Base-by-base conservation (phyloP, 2,113 vertebrate genomes). In the Elgaria multicarinata region DNA sequence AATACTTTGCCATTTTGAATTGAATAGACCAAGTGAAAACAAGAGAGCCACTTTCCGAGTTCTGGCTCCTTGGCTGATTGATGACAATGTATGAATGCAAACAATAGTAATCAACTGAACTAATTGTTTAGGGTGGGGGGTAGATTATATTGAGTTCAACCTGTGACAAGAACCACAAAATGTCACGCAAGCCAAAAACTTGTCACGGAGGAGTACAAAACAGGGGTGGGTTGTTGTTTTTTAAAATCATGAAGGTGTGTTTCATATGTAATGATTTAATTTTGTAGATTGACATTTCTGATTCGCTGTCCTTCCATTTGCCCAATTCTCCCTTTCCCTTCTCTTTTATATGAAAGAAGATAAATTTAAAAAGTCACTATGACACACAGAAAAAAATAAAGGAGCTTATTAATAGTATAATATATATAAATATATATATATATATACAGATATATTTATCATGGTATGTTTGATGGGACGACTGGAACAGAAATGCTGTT, bases 401-500 rank as follows among this genome's bases (percentile, higher is more conserved):
- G 90, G 95, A 96, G 96, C 97, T 97, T 98, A 97, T 97, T 95
- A 95, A 90, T 97, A 98, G 95, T 97, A 96, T 95, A 96, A 96
- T 97, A 96, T 94, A 92, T 94, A 94, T 94, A 77, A 94, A 96
- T 97, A 97, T 94, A 97, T 97, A 97, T 96, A 97, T 97, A 97
- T 96, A 97, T 96, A 98, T 95, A 97, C 97, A 98, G 97, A 97
- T 97, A 97, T 98, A 97, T 97, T 97, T 97, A 98, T 97, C 96
- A 95, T 93, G 96, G 96, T 95, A 96, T 97, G 98, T 96, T 96
- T 97, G 98, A 97, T 92, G 97, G 94, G 92, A 95, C 90, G 97
- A 97, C 97, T 98, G 97, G 97, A 98, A 97, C 97, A 98, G 97
- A 97, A 96, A 96, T 97, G 97, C 98, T 98, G 97, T 98, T 97